Conservation (phyloP, 2,888 invertebrate species). For the Cephonodes hylas region DNA sequence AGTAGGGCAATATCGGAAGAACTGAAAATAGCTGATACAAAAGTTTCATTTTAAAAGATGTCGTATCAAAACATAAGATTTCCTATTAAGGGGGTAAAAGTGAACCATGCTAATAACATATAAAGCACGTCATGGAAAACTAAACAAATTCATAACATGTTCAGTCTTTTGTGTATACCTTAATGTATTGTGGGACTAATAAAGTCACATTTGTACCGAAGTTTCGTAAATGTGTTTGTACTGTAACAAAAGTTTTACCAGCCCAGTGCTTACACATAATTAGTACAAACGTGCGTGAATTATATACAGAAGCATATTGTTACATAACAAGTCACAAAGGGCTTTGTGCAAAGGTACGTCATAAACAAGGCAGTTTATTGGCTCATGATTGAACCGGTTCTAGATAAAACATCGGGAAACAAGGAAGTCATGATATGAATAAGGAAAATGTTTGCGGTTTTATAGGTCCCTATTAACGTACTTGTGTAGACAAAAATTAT, state of each 20-base stretch:
- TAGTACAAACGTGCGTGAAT: not conserved
- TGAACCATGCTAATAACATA: too few species aligned
- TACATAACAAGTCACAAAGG: not conserved
- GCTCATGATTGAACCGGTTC: not conserved
- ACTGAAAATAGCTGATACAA: too few species aligned
- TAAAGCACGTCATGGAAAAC: not conserved
- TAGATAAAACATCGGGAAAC: not conserved
- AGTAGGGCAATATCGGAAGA: too few species aligned
- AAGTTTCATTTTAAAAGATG: too few species aligned
- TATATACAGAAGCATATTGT: not conserved
- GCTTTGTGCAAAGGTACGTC: not conserved
- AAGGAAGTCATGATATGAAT: not conserved
- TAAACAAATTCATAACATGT: not conserved
- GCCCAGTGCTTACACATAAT: not conserved
- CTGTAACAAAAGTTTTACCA: not conserved
- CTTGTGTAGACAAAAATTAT: too few species aligned
- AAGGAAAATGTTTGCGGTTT: not conserved
- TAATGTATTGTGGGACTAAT: conserved; percentile 2
- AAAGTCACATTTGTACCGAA: not conserved
- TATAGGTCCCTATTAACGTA: not conserved
- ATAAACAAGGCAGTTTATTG: not conserved
- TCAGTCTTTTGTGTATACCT: not conserved
- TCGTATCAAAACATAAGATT: too few species aligned
- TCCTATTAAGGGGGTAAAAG: too few species aligned
- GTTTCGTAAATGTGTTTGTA: not conserved